Percentiles rank a stretch among this genome's conserved stretches.
Evolutionary conservation across 2,888 invertebrate genomes (phyloP).

Genomic region (Eupithecia insigniata): DNA sequence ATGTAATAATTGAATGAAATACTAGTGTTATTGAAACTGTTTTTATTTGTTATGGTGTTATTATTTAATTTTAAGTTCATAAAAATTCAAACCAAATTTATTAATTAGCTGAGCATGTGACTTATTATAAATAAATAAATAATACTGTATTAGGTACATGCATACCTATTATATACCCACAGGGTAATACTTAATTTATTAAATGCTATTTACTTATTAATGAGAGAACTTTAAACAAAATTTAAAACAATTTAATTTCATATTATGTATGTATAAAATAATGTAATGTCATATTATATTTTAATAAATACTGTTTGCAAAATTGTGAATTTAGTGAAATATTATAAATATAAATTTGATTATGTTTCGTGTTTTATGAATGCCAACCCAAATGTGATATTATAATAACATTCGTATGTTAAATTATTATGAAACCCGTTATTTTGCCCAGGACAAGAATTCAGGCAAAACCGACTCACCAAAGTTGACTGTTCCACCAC

Average conservation of each 20-base stretch:
- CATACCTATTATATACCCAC: not conserved
- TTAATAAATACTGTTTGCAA: not conserved
- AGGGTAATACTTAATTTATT: not conserved
- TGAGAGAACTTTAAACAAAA: not conserved
- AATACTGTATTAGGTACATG: not conserved
- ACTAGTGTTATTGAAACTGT: not conserved
- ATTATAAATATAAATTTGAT: not conserved
- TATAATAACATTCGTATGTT: slow-evolving; percentile 24
- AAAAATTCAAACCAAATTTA: not conserved
- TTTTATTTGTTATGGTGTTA: not conserved
- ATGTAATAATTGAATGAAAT: not conserved
- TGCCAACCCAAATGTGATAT: slow-evolving; percentile 10
- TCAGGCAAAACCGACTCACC: slow-evolving; percentile 75
- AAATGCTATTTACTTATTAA: not conserved
- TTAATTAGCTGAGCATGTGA: not conserved
- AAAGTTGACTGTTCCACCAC: slow-evolving; percentile 74
- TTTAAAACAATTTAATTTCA: not conserved
- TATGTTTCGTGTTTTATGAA: slow-evolving; percentile 21
- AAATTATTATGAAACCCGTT: slow-evolving; percentile 40
- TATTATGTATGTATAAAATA: not conserved
- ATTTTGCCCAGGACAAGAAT: slow-evolving; percentile 54
- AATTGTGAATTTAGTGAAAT: not conserved
- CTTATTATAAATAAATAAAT: not conserved
- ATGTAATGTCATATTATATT: not conserved
- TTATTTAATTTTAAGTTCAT: not conserved